These are phyloP conservation scores for Epizoanthus stellaris DNA, from an alignment of 92 coral and sea anemone genomes.

Conservation along the genomic window DNA sequence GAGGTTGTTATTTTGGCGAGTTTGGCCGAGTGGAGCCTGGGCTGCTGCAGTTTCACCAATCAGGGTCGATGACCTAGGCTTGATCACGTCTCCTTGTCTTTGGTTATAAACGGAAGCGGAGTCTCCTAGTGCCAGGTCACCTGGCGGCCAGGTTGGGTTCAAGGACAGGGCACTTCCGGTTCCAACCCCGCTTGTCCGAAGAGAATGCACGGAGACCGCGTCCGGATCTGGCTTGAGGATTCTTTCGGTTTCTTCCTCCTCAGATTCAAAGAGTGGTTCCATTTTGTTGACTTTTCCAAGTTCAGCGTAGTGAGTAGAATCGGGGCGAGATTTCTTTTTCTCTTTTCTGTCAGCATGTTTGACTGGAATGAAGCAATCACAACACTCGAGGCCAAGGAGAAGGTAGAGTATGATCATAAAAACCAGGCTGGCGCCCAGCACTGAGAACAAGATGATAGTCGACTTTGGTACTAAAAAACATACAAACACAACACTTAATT, in stretches of 20 bases:
- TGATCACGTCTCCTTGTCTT: neutral
- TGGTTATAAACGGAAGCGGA: conserved; percentile 29
- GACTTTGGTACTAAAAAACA: conserved; percentile 35
- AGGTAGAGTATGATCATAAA: conserved; percentile 16
- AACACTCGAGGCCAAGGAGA: conserved; percentile 16
- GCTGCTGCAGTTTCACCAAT: neutral
- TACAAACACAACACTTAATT: neutral
- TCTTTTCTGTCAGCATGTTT: conserved; percentile 7
- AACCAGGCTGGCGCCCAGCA: conserved; percentile 16
- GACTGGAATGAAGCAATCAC: neutral
- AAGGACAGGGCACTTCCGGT: conserved; percentile 25
- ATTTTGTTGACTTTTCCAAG: conserved; percentile 4
- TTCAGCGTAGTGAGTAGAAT: conserved; percentile 16
- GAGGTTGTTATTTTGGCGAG: neutral
- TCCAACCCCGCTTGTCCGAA: conserved; percentile 23
- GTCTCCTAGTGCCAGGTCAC: conserved; percentile 40
- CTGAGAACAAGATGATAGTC: conserved; percentile 22
- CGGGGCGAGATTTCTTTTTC: neutral
- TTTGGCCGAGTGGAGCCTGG: neutral
- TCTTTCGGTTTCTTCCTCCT: conserved; percentile 12
- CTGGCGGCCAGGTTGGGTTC: conserved; percentile 14
- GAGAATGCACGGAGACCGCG: conserved; percentile 2
- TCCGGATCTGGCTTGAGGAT: conserved; percentile 4
- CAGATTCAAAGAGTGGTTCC: conserved; percentile 41
- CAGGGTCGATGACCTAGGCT: conserved; percentile 1